Evolutionary conservation across 1,140 invertebrate genomes (phyloP).

Genomic region (Papilio polytes): DNA sequence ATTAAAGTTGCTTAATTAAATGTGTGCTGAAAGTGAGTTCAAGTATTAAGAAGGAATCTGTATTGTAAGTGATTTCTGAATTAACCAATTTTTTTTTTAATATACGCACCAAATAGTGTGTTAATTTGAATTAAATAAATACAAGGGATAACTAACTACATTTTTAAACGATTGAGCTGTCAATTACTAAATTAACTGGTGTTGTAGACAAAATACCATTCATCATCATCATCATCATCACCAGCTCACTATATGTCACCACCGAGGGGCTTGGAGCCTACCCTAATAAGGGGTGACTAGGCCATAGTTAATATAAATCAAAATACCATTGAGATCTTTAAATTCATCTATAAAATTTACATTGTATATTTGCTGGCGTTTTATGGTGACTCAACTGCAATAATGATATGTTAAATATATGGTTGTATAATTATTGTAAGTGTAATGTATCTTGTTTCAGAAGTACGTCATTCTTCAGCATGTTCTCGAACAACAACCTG

Average conservation of each 20-base stretch:
- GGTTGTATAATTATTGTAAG: background rate
- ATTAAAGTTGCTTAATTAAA: background rate
- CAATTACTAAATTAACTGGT: background rate
- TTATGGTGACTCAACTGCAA: background rate
- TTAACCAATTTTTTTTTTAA: background rate
- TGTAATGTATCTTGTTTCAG: constrained; percentile 61
- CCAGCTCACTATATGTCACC: too few relatives aligned
- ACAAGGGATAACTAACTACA: background rate
- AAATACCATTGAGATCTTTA: background rate
- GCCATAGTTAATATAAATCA: too few relatives aligned
- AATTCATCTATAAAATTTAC: background rate
- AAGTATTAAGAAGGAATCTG: background rate
- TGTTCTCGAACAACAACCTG: constrained; percentile 77
- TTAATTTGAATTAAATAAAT: background rate
- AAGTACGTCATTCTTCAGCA: constrained; percentile 76
- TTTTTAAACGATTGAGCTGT: background rate
- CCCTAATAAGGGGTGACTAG: too few relatives aligned
- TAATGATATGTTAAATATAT: background rate
- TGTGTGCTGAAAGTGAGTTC: background rate
- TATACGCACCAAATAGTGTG: background rate
- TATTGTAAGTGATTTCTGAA: background rate
- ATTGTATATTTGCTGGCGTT: background rate
- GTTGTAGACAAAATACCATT: background rate
- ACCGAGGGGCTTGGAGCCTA: too few relatives aligned
- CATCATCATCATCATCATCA: too few relatives aligned